A percentile compares a stretch with the other conserved stretches of the same genome.
phyloP scores from a whole-genome alignment of 2,797 vertebrate species.

The Moxostoma hubbsi region DNA sequence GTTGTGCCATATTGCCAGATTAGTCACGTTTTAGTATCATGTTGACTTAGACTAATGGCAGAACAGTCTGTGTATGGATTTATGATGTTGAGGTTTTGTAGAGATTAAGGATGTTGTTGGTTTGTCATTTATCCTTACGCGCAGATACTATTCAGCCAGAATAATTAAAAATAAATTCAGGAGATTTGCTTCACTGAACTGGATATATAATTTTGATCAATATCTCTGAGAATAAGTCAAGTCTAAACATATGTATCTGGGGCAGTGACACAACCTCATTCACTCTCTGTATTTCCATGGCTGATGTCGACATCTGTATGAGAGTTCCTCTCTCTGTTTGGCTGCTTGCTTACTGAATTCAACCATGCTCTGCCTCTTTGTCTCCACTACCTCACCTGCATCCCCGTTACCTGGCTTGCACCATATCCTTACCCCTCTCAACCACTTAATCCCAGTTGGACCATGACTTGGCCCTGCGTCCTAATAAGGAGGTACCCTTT shows the following conservation, averaged over 20 bases:
- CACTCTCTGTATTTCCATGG: conserved; percentile 46
- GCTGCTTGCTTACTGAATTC: conserved; percentile 70
- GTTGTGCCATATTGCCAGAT: conserved; percentile 44
- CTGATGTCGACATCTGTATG: conserved; percentile 41
- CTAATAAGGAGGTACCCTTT: conserved; percentile 96
- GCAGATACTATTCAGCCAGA: neutral
- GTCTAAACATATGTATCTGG: conserved; percentile 23
- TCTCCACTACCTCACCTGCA: conserved; percentile 67
- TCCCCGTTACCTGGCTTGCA: conserved; percentile 55
- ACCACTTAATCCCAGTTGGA: conserved; percentile 83
- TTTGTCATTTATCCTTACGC: conserved; percentile 21
- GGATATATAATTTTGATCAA: conserved; percentile 13
- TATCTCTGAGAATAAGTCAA: neutral
- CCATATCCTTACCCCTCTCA: conserved; percentile 58
- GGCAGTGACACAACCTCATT: conserved; percentile 46
- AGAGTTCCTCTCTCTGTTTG: conserved; percentile 60
- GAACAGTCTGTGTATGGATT: conserved; percentile 15
- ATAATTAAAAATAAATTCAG: conserved; percentile 2
- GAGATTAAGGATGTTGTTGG: conserved; percentile 28
- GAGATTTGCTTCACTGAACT: conserved; percentile 51
- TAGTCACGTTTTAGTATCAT: conserved; percentile 3
- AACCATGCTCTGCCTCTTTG: conserved; percentile 71
- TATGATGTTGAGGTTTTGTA: conserved; percentile 11
- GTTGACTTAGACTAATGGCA: conserved; percentile 33
- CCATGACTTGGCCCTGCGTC: conserved; percentile 91